A percentile compares a stretch with the other conserved stretches of the same genome.
These are phyloP conservation scores for Atlantisia rogersi DNA, from an alignment of 2,113 vertebrate genomes.

Conservation along the genomic window DNA sequence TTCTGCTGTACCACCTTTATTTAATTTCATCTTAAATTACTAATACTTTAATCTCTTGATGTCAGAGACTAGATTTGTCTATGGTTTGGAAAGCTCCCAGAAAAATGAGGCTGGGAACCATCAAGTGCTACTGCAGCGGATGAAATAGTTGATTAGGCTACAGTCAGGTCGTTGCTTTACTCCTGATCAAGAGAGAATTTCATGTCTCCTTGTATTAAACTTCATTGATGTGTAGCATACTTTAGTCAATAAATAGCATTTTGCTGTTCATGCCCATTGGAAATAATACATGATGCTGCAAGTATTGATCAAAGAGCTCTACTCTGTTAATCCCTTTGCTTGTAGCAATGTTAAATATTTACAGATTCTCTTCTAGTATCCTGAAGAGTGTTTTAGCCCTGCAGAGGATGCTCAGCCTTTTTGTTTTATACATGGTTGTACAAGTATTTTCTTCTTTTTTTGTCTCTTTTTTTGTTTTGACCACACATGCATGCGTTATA, in stretches of 20 bases:
- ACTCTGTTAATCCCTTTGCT: constrained; percentile 39
- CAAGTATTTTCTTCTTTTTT: constrained; percentile 4
- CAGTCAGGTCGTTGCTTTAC: neutral
- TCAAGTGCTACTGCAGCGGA: constrained; percentile 1
- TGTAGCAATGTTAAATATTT: constrained; percentile 49
- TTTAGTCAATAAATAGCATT: constrained; percentile 49
- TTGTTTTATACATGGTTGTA: neutral
- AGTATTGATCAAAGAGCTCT: constrained; percentile 44
- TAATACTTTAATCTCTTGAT: constrained; percentile 34
- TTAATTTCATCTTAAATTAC: constrained; percentile 1
- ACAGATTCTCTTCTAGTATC: constrained; percentile 8
- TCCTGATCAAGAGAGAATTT: constrained; percentile 26
- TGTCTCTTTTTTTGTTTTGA: neutral
- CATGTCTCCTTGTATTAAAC: constrained; percentile 12
- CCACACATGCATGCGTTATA: neutral
- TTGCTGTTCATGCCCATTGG: neutral
- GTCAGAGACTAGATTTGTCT: constrained; percentile 27
- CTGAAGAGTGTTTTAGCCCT: constrained; percentile 2
- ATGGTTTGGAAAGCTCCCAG: neutral
- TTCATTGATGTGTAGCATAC: constrained; percentile 27
- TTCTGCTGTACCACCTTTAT: neutral
- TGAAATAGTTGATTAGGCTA: constrained; percentile 21
- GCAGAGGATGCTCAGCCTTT: neutral
- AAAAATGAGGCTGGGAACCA: neutral
- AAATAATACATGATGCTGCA: constrained; percentile 38